Base-by-base conservation (phyloP, 2,797 vertebrate genomes). In the Aphelocoma californica region DNA sequence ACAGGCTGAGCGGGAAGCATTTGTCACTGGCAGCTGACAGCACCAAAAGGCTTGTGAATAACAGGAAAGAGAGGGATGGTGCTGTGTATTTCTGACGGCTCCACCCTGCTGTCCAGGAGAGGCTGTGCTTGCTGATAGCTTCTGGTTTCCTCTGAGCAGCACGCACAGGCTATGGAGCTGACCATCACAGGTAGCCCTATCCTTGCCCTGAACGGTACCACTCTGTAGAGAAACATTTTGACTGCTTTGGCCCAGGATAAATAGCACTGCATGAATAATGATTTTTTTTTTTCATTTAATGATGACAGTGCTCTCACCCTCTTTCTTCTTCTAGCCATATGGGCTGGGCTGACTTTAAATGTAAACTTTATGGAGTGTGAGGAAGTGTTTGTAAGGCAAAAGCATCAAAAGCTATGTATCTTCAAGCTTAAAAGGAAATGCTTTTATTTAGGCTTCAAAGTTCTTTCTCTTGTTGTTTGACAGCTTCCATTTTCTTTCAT, bases 381-480 rank as follows among this genome's bases (percentile, higher is more conserved):
- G 91, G 82, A 95, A 86, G 23, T 65, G 66, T 86, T 95, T 88
- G 80, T 91, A 95, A 90, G 93, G 93, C 81, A 95, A 95, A 96
- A 93, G 64, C 94, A 93, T 96, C 95, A 95, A 93, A 96, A 93
- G 94, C 67, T 64, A 29, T 19, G 16, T 82, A 57, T 91, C 89
- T 96, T 94, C 84, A 70, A 71, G 31, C 71, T 87, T 90, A 42
- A 90, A 88, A 94, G 93, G 92, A 96, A 96, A 89, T 82, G 78
- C 64, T 93, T 95, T 94, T 92, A 95, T 85, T 97, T 91, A 61
- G 88, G 60, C 96, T 94, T 97, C 95, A 96, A 95, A 96, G 96
- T 54, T 90, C 60, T 88, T 90, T 95, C 66, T 81, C 71, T 90
- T 90, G 85, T 44, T 93, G 81, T 91, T 91, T 92, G 86, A 89